Base-by-base conservation (phyloP, 2,113 vertebrate species). In the Prietella phreatophila region DNA sequence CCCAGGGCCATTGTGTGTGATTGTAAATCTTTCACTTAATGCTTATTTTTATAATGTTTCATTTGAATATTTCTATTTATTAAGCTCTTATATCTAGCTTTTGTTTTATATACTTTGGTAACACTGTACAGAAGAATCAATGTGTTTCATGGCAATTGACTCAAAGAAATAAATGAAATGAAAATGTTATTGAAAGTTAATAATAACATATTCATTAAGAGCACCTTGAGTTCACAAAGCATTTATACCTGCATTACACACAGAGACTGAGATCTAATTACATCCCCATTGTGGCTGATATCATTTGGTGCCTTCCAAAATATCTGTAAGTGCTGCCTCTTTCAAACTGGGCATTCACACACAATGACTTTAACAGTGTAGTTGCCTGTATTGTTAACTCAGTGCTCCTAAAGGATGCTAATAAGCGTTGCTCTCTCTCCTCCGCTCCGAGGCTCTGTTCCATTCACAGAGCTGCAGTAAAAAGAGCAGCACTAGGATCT, bases 361-460 rank as follows among this genome's bases (percentile, higher is more conserved):
- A 85, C 78, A 85, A 87, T 87, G 47, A 84, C 61, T 81, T 63
- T 85, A 90, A 85, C 71, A 90, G 85, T 88, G 76, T 83, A 79
- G n/a, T 82, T 83, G 85, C 15, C 91, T 93, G 85, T 76, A 58
- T 91, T 92, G 92, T 89, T 91, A 90, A 90, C 83, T 91, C 84
- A 90, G 13, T 53, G 65, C 60, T 84, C 78, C 78, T 87, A 92
- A 93, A 90, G 92, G 89, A 94, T 95, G 94, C 91, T 91, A 94
- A 94, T 93, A 76, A 84, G 20, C 60, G 82, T 82, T 65, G 83
- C 65, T 86, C 86, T 86, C 81, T 69, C 58, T 80, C 58, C 58
- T 50, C 71, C 19, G 30, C 86, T 30, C 86, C 27, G 25, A 53
- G 19, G 47, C 82, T 89, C 83, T 82, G 90, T 82, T 91, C 90